Evolutionary conservation across 2,797 vertebrate species (phyloP).

Genomic region (Rhabdophis nuchalis): DNA sequence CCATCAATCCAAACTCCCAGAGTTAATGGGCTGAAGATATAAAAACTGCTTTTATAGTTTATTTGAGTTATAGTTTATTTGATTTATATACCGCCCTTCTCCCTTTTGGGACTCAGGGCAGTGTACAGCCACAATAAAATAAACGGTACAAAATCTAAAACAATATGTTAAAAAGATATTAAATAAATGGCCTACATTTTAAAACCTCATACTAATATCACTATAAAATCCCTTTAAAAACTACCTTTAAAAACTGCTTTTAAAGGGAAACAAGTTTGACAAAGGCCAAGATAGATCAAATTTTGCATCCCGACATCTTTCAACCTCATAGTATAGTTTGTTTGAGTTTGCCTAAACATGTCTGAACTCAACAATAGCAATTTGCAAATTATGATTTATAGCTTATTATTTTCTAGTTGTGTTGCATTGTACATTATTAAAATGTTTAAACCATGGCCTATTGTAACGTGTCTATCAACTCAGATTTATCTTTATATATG

Average conservation of each 20-base stretch:
- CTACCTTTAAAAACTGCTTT: background rate
- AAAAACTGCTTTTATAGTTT: background rate
- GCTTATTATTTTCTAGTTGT: background rate
- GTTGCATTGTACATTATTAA: background rate
- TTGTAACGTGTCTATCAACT: background rate
- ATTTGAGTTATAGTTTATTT: no score
- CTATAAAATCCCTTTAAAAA: no score
- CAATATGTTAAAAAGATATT: no score
- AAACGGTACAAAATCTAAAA: no score
- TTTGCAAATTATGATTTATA: background rate
- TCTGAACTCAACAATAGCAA: background rate
- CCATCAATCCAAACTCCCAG: background rate
- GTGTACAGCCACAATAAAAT: no score
- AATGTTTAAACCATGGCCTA: background rate
- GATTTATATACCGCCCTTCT: no score
- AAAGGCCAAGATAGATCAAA: background rate
- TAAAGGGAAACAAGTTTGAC: background rate
- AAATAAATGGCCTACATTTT: no score
- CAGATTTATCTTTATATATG: background rate
- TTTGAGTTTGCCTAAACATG: background rate
- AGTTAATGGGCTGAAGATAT: background rate
- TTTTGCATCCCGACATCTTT: background rate
- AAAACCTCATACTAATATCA: no score
- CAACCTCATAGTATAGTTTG: background rate
- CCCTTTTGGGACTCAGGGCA: no score